Percentiles rank a stretch among this genome's conserved stretches.
These are phyloP conservation scores for Drosophila bocqueti DNA, from an alignment of 1,140 invertebrate species.

Conservation along the genomic window DNA sequence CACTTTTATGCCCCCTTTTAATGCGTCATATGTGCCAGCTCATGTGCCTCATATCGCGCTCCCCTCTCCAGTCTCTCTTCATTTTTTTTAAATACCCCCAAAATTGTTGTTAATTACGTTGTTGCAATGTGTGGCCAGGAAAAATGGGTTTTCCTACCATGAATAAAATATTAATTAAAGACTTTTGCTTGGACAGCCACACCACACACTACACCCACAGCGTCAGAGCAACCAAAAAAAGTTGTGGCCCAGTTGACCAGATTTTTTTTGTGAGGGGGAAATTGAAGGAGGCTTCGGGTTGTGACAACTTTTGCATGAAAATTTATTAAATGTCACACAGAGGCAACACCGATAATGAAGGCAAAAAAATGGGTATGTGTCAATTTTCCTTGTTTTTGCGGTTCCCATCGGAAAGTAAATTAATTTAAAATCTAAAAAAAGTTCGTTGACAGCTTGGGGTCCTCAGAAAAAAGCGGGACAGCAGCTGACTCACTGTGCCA, in stretches of 20 bases:
- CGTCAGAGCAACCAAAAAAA: constrained; percentile 20
- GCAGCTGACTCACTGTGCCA: constrained; percentile 24
- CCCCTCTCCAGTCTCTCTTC: neutral
- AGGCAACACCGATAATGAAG: constrained; percentile 36
- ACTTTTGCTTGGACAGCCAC: constrained; percentile 48
- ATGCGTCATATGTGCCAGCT: constrained; percentile 63
- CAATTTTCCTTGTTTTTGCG: constrained; percentile 54
- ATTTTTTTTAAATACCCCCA: constrained; percentile 64
- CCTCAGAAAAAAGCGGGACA: constrained; percentile 6
- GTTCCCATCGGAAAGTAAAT: constrained; percentile 55
- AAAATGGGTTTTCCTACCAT: constrained; percentile 48
- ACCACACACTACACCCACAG: constrained; percentile 4
- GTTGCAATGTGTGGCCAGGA: constrained; percentile 50
- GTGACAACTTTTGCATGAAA: constrained; percentile 62
- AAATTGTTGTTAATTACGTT: constrained; percentile 76
- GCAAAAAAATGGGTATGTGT: constrained; percentile 53
- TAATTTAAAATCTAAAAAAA: constrained; percentile 53
- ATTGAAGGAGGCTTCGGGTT: constrained; percentile 24
- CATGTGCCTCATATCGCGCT: neutral
- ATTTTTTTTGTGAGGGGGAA: constrained; percentile 46
- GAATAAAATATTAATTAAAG: constrained; percentile 83
- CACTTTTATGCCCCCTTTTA: constrained; percentile 30
- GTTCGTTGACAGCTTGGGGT: constrained; percentile 31
- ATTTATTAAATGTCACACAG: constrained; percentile 73
- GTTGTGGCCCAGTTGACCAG: constrained; percentile 34